These are phyloP conservation scores for Sapajus apella DNA, from an alignment of 2,113 vertebrate genomes.

Conservation along the genomic window DNA sequence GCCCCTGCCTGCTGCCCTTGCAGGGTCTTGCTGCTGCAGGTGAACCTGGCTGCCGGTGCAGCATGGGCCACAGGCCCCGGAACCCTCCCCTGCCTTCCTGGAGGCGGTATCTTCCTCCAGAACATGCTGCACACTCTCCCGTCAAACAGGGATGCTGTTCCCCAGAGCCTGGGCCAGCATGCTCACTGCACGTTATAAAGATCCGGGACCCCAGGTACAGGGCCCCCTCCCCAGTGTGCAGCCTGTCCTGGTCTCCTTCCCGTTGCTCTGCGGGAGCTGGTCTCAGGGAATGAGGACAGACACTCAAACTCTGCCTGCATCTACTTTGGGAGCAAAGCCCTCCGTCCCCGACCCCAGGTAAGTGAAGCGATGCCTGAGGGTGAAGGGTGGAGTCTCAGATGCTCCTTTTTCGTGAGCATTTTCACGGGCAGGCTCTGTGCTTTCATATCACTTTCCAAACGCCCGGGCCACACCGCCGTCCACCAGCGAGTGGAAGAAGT, in stretches of 20 bases:
- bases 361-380: too few species aligned
- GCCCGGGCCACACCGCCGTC: accelerated
- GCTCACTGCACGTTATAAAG: accelerated
- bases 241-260: neutral
- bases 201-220: too few species aligned
- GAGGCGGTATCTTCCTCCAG: neutral
- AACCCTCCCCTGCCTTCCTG: too few species aligned
- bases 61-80: neutral
- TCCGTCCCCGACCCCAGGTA: neutral
- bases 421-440: neutral
- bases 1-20: neutral
- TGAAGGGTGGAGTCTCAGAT: neutral
- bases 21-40: neutral
- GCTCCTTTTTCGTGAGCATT: neutral
- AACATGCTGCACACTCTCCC: too few species aligned
- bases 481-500: neutral
- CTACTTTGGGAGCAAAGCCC: neutral
- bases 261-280: neutral
- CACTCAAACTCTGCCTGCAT: neutral
- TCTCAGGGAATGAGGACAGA: neutral
- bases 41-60: neutral
- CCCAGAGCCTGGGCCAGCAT: neutral
- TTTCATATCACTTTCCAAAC: neutral
- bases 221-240: neutral
- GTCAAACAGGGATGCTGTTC: neutral